A percentile compares a stretch with the other conserved stretches of the same genome.
These are phyloP conservation scores for Dasysyrphus tricinctus DNA, from an alignment of 2,888 invertebrate species.

Conservation along the genomic window DNA sequence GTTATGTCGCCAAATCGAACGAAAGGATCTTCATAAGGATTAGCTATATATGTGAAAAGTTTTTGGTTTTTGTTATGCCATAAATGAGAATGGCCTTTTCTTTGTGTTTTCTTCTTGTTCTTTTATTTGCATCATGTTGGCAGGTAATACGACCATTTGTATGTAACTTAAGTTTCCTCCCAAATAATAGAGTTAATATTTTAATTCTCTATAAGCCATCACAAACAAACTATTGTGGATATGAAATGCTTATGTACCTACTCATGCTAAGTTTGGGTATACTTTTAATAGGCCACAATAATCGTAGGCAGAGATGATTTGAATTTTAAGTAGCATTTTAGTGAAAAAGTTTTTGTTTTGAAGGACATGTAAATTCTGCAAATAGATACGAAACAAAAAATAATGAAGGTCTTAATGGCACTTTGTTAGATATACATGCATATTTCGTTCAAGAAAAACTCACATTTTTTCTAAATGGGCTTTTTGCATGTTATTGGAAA, in stretches of 20 bases:
- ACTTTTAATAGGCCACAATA: slow-evolving; percentile 73
- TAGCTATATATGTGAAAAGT: slow-evolving; percentile 47
- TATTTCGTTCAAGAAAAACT: slow-evolving; percentile 8
- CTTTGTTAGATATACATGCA: slow-evolving; percentile 18
- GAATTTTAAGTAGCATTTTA: slow-evolving; percentile 63
- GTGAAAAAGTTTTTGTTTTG: slow-evolving; percentile 35
- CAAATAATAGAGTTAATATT: slow-evolving; percentile 70
- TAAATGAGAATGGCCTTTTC: neutral
- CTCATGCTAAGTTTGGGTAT: slow-evolving; percentile 50
- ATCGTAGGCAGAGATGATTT: slow-evolving; percentile 66
- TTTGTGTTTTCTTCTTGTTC: slow-evolving; percentile 14
- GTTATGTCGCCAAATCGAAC: slow-evolving; percentile 58
- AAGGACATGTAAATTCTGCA: slow-evolving; percentile 32
- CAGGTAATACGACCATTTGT: slow-evolving; percentile 73
- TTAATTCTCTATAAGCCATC: slow-evolving; percentile 68
- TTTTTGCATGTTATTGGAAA: slow-evolving; percentile 53
- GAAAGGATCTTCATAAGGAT: slow-evolving; percentile 61
- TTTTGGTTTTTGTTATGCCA: slow-evolving; percentile 3
- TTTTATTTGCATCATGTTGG: slow-evolving; percentile 66
- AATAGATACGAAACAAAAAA: neutral
- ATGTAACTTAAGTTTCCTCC: slow-evolving; percentile 64
- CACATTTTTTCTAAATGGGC: slow-evolving; percentile 3
- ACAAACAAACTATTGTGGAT: slow-evolving; percentile 43
- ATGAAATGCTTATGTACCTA: neutral
- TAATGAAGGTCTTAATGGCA: slow-evolving; percentile 20